A percentile compares a stretch with the other conserved stretches of the same genome.
Evolutionary conservation across 2,797 vertebrate species (phyloP).

Genomic region (Lithobates pipiens): DNA sequence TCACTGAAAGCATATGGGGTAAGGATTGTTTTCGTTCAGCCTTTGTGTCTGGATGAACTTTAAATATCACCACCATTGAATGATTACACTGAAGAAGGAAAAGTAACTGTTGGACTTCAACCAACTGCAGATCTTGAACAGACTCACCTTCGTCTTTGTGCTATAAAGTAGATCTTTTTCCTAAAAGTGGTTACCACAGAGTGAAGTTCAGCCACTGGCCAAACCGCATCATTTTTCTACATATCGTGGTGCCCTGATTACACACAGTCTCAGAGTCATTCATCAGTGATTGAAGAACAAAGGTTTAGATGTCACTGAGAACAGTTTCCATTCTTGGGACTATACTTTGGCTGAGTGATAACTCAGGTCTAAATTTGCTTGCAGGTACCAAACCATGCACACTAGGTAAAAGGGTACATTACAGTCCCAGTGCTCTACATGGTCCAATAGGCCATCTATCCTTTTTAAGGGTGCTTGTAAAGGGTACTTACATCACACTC

Average conservation of each 20-base stretch:
- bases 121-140: constrained; percentile 49
- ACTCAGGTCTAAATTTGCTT: too few species aligned
- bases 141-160: constrained; percentile 34
- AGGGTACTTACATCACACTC: too few species aligned
- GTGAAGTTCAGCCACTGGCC: constrained; percentile 15
- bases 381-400: too few species aligned
- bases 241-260: background rate
- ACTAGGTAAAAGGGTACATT: too few species aligned
- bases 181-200: constrained; percentile 45
- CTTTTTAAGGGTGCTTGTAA: too few species aligned
- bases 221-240: constrained; percentile 48
- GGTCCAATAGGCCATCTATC: too few species aligned
- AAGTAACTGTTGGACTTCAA: constrained; percentile 30
- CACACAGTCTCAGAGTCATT: constrained; percentile 9
- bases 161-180: constrained; percentile 13
- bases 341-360: too few species aligned
- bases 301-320: background rate
- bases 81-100: constrained; percentile 33
- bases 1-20: constrained; percentile 41
- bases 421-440: too few species aligned
- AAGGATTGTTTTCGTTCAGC: constrained; percentile 47
- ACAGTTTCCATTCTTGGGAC: too few species aligned
- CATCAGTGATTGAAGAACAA: background rate
- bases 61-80: constrained; percentile 47
- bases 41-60: constrained; percentile 30